Conservation (phyloP, 1,140 invertebrate species). For the Proctacanthus coquilletti region DNA sequence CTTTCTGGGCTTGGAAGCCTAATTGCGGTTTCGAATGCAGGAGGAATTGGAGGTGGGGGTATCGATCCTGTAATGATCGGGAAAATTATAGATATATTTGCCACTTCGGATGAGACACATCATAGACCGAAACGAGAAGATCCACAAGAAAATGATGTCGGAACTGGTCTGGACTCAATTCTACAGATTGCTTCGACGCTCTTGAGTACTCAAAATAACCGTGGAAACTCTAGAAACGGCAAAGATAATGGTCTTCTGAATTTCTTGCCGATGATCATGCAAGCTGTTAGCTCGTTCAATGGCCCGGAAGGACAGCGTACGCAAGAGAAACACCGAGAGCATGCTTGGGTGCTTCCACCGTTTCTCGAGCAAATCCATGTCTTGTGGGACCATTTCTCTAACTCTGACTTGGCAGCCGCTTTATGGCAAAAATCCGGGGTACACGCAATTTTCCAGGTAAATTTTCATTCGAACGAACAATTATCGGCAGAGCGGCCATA, state of each 20-base stretch:
- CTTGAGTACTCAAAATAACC: slow-evolving; percentile 30
- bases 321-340: slow-evolving; percentile 47
- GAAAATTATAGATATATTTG: slow-evolving; percentile 31
- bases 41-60: slow-evolving; percentile 12
- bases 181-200: slow-evolving; percentile 44
- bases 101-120: slow-evolving; percentile 7
- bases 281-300: slow-evolving; percentile 36
- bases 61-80: slow-evolving; percentile 33
- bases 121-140: slow-evolving; percentile 6
- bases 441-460: slow-evolving; percentile 42
- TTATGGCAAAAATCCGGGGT: slow-evolving; percentile 56
- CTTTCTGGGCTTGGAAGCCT: slow-evolving; percentile 30
- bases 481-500: no score
- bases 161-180: slow-evolving; percentile 35
- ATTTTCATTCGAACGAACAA: no score
- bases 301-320: slow-evolving; percentile 35
- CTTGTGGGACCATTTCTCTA: slow-evolving; percentile 62
- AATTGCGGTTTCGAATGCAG: slow-evolving; percentile 15
- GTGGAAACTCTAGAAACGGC: slow-evolving; percentile 9
- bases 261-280: slow-evolving; percentile 47
- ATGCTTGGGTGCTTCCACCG: slow-evolving; percentile 54
- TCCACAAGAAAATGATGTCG: slow-evolving; percentile 9
- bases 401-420: slow-evolving; percentile 55
- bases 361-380: slow-evolving; percentile 55
- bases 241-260: slow-evolving; percentile 40